Base-by-base conservation (phyloP, 2,888 invertebrate species). In the Rhogogaster chlorosoma region DNA sequence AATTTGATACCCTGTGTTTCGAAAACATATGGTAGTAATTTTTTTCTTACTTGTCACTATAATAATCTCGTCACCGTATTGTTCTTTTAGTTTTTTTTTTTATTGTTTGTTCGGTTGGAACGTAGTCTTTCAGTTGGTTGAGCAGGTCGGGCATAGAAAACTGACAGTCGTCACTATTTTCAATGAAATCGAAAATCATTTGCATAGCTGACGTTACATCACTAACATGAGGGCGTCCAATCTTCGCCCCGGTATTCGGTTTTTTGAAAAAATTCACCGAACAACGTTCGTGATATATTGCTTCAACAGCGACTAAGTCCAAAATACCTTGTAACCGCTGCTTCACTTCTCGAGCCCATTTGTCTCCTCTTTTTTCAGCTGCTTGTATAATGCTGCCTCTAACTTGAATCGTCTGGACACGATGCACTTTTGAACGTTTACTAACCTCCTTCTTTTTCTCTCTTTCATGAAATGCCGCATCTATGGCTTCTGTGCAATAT, bases 1-100 rank as follows among this genome's bases (percentile, higher is more conserved):
- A 77, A 88, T 75, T 86, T 88, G 84, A 84, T 85, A 84, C 18
- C 85, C 87, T 38, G 86, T 87, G 80, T 87, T 86, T 77, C 83
- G 84, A 49, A 88, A 88, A 84, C 87, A 87, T 73, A 73, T 42
- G 42, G 71, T 73, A 42, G 71, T 73, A 5, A 36, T 42, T 42
- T 73, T 73, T 42, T 73, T 42, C 73, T n/a, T 42, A 73, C 22
- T 73, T 36, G 36, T 42, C 73, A 42, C 73, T 73, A 73, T 73
- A 38, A 73, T 73, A 73, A 73, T 73, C 7, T 73, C 73, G 42
- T 36, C 42, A 73, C 73, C 73, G 42, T 42, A 42, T 67, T 67
- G 32, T 61, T 67, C 36, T 32, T 67, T 67, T 32, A 32, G 18
- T 15, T 73, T 38, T 45, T 42, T 42, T 78, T 84, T 78, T 78